Evolutionary conservation across 2,888 invertebrate species (phyloP), one percentile per base, ranked within the genome.

Genomic region (Perithous albicinctus): DNA sequence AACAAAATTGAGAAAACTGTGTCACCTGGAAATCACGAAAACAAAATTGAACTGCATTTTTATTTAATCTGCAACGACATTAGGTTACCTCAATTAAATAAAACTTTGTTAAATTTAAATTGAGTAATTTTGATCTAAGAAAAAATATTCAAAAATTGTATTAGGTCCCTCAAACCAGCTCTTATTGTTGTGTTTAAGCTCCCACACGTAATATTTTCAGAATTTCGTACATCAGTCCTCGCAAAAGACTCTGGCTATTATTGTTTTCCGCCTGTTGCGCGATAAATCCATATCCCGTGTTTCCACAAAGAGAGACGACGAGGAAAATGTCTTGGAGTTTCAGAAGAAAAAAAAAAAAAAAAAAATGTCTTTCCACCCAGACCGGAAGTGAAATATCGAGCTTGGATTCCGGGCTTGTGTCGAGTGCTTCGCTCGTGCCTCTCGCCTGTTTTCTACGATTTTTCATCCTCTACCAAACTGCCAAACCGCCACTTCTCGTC

Each of bases 191-290:
- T n/a, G n/a, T n/a, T n/a, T n/a, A n/a, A n/a, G n/a, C n/a, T n/a
- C n/a, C n/a, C n/a, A n/a, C n/a, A n/a, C n/a, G n/a, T n/a, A n/a
- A n/a, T n/a, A n/a, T n/a, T n/a, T n/a, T n/a, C n/a, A n/a, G n/a
- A n/a, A n/a, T 51, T 51, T 20, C 23, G 26, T 1, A 23, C 10
- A 54, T 54, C 1, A 4, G 26, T 54, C 20, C 3, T 3, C 26
- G n/a, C n/a, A n/a, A n/a, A 15, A 12, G 43, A n/a, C 12, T 43
- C 41, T 6, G n/a, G 20, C 43, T 0, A n/a, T 18, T 20, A 46
- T 26, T 46, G n/a, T 66, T 66, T 29, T 66, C 7, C 82, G 85
- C 81, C 83, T 83, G 85, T 83, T 82, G 85, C 82, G 76, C 70
- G 41, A 51, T 8, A 76, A 73, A 82, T 85, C 80, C 73, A 83